These are phyloP conservation scores for Cyanocitta stelleri DNA, from an alignment of 2,113 vertebrate species.

Conservation along the genomic window DNA sequence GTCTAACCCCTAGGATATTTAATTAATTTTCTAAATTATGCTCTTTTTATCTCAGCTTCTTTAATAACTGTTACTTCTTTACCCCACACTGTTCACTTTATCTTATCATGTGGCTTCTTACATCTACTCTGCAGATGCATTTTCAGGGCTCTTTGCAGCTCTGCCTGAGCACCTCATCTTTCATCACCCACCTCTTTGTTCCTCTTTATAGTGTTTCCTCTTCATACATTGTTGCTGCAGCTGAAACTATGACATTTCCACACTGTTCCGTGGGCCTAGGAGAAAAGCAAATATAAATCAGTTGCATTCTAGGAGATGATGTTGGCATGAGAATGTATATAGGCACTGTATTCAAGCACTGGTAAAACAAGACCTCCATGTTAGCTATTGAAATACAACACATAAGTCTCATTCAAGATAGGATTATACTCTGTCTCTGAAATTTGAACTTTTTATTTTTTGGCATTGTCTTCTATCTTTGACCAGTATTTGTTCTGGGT, in stretches of 20 bases:
- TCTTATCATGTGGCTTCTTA: slow-evolving; percentile 53
- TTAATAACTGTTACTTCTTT: slow-evolving; percentile 28
- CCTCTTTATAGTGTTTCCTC: not conserved
- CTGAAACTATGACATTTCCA: slow-evolving; percentile 5
- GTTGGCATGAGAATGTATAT: not conserved
- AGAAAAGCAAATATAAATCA: not conserved
- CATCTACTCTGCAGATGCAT: not conserved
- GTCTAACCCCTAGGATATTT: slow-evolving; percentile 7
- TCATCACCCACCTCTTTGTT: slow-evolving; percentile 11
- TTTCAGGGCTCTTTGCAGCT: not conserved
- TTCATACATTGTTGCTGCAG: not conserved
- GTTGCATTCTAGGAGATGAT: slow-evolving; percentile 14
- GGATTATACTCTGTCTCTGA: not conserved
- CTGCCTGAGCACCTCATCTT: not conserved
- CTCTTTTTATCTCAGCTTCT: slow-evolving; percentile 38
- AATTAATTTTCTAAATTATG: slow-evolving; percentile 43
- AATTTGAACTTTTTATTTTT: not conserved
- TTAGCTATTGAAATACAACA: not conserved
- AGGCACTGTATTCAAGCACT: not conserved
- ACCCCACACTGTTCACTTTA: slow-evolving; percentile 3
- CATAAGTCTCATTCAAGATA: not conserved
- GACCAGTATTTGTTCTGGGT: not conserved
- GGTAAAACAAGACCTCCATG: not conserved
- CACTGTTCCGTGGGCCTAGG: not conserved
- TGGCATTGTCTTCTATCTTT: not conserved